A percentile compares a stretch with the other conserved stretches of the same genome.
These are phyloP conservation scores for Litocranius walleri DNA, from an alignment of 2,113 vertebrate genomes.

Conservation along the genomic window DNA sequence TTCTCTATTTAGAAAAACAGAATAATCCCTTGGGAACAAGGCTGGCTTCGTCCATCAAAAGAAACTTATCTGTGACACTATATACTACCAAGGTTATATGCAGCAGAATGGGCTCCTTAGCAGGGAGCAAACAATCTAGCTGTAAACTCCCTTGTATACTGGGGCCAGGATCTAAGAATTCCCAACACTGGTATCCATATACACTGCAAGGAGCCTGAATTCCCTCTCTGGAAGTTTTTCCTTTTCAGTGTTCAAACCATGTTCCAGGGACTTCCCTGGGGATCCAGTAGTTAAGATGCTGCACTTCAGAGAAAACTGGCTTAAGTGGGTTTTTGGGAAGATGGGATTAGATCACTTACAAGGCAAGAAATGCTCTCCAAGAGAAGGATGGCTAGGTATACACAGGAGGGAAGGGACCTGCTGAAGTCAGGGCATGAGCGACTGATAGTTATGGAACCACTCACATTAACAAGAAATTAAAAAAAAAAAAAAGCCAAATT, in stretches of 20 bases:
- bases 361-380: not conserved
- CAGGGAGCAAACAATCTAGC: not conserved
- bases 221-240: not conserved
- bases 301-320: not conserved
- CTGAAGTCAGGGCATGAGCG: not conserved
- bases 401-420: not conserved
- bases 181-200: not conserved
- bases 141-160: not conserved
- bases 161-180: not conserved
- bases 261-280: not conserved
- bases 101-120: not conserved
- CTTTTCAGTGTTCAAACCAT: not conserved
- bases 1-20: not conserved
- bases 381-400: not conserved
- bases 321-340: not conserved
- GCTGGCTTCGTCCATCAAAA: not conserved
- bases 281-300: not conserved
- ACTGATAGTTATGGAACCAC: not conserved
- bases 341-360: not conserved
- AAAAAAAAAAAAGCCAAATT: not conserved
- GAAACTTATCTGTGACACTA: not conserved
- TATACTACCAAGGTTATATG: not conserved
- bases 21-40: not conserved
- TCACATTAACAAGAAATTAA: not conserved
- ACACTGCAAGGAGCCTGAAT: not conserved